Percentiles rank a stretch among this genome's conserved stretches.
Conservation (phyloP, 2,888 invertebrate genomes). For the Drosophila paranaensis region DNA sequence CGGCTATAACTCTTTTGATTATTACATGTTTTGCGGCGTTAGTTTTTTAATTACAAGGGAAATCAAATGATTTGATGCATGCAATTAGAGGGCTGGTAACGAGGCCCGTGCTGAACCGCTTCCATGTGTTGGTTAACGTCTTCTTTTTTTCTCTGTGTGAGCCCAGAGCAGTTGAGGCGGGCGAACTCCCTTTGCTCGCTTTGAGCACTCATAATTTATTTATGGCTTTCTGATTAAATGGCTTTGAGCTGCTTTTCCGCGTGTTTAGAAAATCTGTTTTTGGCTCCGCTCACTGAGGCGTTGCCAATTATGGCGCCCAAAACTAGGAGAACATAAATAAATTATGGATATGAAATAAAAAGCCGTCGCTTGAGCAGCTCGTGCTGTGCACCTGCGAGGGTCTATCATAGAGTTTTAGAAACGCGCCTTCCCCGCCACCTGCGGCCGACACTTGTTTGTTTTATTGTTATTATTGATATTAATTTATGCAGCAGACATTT, state of each 20-base stretch:
- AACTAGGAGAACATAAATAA: neutral
- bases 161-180: neutral
- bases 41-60: neutral
- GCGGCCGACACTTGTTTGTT: slow-evolving; percentile 31
- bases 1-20: neutral
- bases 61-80: neutral
- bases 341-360: slow-evolving; percentile 4
- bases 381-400: slow-evolving; percentile 46
- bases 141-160: neutral
- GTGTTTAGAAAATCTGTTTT: neutral
- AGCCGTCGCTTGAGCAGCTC: slow-evolving; percentile 9
- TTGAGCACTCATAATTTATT: neutral
- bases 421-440: slow-evolving; percentile 1
- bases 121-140: neutral
- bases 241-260: neutral
- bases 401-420: slow-evolving; percentile 35
- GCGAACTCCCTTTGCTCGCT: neutral
- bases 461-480: slow-evolving; percentile 64
- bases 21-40: neutral
- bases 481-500: slow-evolving; percentile 76
- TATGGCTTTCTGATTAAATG: slow-evolving; percentile 1
- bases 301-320: slow-evolving; percentile 1
- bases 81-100: neutral
- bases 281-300: neutral
- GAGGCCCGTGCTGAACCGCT: neutral